Base-by-base conservation (phyloP, 2,888 invertebrate species). In the Tetramorium bicarinatum region DNA sequence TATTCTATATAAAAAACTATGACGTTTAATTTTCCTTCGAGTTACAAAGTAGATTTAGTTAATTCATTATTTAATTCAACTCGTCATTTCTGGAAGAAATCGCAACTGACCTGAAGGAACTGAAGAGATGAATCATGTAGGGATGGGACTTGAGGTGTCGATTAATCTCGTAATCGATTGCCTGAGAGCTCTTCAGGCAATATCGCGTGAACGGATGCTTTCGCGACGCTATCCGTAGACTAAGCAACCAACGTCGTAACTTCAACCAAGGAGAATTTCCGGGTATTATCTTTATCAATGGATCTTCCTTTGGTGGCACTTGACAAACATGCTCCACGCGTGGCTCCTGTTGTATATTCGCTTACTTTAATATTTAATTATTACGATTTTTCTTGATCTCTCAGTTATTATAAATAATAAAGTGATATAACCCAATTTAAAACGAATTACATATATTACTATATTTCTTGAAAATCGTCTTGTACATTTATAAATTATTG, bases 101-200 rank as follows among this genome's bases (percentile, higher is more conserved):
- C 6, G 25, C n/a, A 59, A 81, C 59, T 67, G 87, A 94, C 95
- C 93, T 92, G 67, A 95, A 91, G 34, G 89, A 86, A 85, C 95
- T 95, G n/a, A 95, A 95, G 0, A 95, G 95, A 91, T 95, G 95
- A 72, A 95, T 93, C 91, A 95, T 94, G 29, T 91, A 92, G 0
- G 92, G 92, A 86, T 94, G 90, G 9, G 90, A 83, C 41, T 89
- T 89, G 3, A 95, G 86, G 66, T 95, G 95, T 21, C 93, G 91
- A 21, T 84, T 91, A 75, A 94, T 95, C 89, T 95, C 95, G 59
- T 91, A 92, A 84, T 92, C 92, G 34, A 95, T 92, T 2, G 93
- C 93, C 0, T 92, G 92, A 11, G 92, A 91, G 80, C 95, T 95
- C 93, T 92, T 93, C 56, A 94, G 79, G 44, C 88, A 92, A 76